Evolutionary conservation across 2,888 invertebrate species (phyloP).

Genomic region (Hedya salicella): DNA sequence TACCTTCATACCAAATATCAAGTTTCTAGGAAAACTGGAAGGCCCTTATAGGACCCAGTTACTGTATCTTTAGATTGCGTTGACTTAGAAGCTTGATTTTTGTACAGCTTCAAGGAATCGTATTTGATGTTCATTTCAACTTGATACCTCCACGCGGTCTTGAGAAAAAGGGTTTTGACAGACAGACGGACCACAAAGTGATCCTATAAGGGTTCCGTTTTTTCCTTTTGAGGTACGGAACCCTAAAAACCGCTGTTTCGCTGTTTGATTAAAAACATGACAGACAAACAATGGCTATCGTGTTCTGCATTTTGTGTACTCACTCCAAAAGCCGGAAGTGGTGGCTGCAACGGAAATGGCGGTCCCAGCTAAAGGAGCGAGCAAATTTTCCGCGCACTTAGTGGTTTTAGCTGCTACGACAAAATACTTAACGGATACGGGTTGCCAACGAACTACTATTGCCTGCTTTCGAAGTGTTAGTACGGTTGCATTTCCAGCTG

Average conservation of each 20-base stretch:
- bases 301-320: constrained; percentile 32
- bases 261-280: not conserved
- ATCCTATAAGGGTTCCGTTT: no score
- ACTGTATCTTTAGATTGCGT: no score
- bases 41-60: no score
- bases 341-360: constrained; percentile 53
- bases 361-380: constrained; percentile 51
- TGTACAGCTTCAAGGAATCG: no score
- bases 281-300: constrained; percentile 17
- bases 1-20: no score
- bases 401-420: constrained; percentile 61
- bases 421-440: constrained; percentile 47
- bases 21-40: no score
- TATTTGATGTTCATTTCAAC: no score
- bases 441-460: constrained; percentile 31
- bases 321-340: constrained; percentile 48
- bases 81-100: no score
- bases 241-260: not conserved
- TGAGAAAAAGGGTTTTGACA: no score
- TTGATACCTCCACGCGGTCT: no score
- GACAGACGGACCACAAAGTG: no score
- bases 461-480: constrained; percentile 23
- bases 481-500: not conserved
- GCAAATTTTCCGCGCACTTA: constrained; percentile 62
- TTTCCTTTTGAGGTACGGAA: no score